Evolutionary conservation across 2,888 invertebrate genomes (phyloP), one percentile per base, ranked within the genome.

Genomic region (Andrena haemorrhoa): DNA sequence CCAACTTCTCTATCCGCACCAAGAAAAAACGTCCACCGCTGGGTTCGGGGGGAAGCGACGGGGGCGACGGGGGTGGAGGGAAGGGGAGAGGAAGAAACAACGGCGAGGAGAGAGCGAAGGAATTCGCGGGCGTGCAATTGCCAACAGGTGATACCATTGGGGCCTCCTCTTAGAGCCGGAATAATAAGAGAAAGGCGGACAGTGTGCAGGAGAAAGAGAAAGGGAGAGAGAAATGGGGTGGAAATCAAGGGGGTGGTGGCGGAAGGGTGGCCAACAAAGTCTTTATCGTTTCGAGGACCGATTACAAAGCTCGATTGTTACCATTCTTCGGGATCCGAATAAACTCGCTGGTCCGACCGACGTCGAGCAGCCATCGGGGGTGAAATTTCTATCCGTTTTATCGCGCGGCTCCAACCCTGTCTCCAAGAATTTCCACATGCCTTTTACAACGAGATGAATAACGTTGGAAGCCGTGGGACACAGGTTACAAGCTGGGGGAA

Each of bases 61-160:
- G 31, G 65, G 72, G 76, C 71, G 66, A 71, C 70, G 79, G 68
- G 49, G 63, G n/a, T n/a, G n/a, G 63, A 75, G 29, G 33, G 35
- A 61, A 10, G 60, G 26, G 8, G 47, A 74, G 56, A 76, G 64
- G 29, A 60, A 31, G 60, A 79, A 74, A 83, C 82, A 83, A 83
- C 70, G 65, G 70, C 76, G 83, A 69, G 64, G 79, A 83, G 79
- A 82, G 65, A 63, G 72, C 72, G 77, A 78, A 82, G 86, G 89
- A 90, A 90, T 89, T 87, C 83, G 88, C 86, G 86, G 84, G 85
- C 84, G 90, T 85, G 84, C 84, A 86, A 88, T 89, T 87, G 89
- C 90, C 91, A 91, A 91, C 91, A 91, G 91, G 91, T 91, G 91
- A 91, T 91, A 89, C 85, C 85, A 90, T 90, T 90, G 85, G 88